These are phyloP conservation scores for Dryocosmus kuriphilus DNA, from an alignment of 2,888 invertebrate genomes.

Conservation along the genomic window DNA sequence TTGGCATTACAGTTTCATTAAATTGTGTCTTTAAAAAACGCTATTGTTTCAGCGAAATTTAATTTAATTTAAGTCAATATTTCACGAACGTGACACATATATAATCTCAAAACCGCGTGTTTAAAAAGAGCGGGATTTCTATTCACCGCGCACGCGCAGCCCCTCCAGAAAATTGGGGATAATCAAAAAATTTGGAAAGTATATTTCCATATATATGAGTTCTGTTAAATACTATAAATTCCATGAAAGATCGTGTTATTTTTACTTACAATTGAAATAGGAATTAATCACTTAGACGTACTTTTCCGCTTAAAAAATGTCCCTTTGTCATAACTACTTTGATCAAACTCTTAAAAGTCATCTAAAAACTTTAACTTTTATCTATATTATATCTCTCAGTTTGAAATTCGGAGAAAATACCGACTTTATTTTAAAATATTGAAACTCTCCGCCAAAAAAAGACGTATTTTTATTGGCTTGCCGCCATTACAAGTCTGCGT, in stretches of 20 bases:
- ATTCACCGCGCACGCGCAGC: background rate
- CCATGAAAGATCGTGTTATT: background rate
- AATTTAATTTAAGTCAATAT: background rate
- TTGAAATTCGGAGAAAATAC: background rate
- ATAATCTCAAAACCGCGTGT: background rate
- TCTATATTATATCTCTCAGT: background rate
- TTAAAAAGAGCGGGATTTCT: slow-evolving; percentile 1
- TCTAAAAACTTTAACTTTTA: background rate
- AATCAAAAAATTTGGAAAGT: background rate
- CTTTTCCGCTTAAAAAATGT: background rate
- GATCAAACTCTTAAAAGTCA: background rate
- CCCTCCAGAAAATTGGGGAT: background rate
- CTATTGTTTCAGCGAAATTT: background rate
- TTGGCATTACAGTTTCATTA: background rate
- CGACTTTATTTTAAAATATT: background rate
- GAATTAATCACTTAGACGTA: too few relatives aligned
- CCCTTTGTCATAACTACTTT: background rate
- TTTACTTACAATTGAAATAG: background rate
- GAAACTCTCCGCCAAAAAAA: background rate
- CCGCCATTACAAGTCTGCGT: background rate
- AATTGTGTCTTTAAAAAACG: background rate
- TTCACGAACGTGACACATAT: background rate
- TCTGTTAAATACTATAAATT: background rate
- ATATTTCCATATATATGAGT: background rate
- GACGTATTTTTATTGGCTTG: background rate